Conservation (phyloP, 1,140 invertebrate genomes). For the Tetragonula clypearis region DNA sequence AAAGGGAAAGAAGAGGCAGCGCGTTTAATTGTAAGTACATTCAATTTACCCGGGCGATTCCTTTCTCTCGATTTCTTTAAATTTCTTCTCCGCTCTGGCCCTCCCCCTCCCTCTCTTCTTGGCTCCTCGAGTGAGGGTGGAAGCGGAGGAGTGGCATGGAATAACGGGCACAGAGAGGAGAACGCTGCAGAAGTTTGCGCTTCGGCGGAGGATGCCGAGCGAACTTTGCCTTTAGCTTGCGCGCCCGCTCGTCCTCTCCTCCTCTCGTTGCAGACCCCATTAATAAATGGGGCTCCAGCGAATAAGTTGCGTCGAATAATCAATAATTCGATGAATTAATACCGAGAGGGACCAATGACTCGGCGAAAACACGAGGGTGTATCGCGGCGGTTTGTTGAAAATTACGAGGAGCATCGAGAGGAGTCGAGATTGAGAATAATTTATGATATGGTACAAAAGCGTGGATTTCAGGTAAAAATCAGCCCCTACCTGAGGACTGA, state of each 20-base stretch:
- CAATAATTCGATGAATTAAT: slow-evolving; percentile 48
- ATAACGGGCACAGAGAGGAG: slow-evolving; percentile 34
- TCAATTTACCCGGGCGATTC: slow-evolving; percentile 27
- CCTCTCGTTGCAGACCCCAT: slow-evolving; percentile 6
- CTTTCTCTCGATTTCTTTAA: slow-evolving; percentile 40
- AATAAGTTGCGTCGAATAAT: slow-evolving; percentile 56
- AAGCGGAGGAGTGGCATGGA: not conserved
- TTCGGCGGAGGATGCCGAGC: slow-evolving; percentile 38
- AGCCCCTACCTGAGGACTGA: too few relatives aligned
- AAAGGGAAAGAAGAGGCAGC: not conserved
- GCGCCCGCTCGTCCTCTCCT: not conserved
- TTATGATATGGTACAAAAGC: not conserved
- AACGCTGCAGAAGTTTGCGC: slow-evolving; percentile 48
- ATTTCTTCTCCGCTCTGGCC: slow-evolving; percentile 20
- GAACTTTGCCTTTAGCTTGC: slow-evolving; percentile 51
- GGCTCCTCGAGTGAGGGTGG: not conserved
- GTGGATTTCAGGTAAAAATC: not conserved
- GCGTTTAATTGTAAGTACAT: slow-evolving; percentile 51
- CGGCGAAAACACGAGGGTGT: not conserved
- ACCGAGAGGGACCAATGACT: slow-evolving; percentile 43
- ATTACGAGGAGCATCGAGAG: not conserved
- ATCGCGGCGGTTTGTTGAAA: not conserved
- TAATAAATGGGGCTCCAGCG: slow-evolving; percentile 54
- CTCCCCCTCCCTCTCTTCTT: too few relatives aligned
- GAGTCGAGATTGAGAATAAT: not conserved